A percentile compares a stretch with the other conserved stretches of the same genome.
Evolutionary conservation across 2,113 vertebrate species (phyloP).

Genomic region (Myrmophylax atrothorax): DNA sequence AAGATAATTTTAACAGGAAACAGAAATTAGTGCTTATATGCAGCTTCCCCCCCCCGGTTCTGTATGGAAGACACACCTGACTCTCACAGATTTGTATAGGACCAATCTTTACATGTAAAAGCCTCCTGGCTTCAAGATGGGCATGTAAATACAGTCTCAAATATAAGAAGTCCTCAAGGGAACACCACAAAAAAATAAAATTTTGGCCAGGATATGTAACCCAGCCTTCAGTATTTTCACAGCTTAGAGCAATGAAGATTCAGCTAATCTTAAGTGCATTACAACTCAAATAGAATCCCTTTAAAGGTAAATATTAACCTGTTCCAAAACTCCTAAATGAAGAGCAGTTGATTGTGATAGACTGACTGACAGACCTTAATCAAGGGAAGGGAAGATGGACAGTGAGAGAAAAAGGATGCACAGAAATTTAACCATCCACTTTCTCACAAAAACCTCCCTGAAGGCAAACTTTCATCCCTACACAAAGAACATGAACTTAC

Average conservation of each 20-base stretch:
- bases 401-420: not conserved
- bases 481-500: accelerated
- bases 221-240: not conserved
- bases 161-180: not conserved
- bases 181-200: not conserved
- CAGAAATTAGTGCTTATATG: not conserved
- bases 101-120: not conserved
- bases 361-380: not conserved
- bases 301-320: not conserved
- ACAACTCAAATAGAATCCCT: not conserved
- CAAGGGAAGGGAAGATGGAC: accelerated
- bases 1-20: not conserved
- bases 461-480: not conserved
- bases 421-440: not conserved
- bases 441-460: not conserved
- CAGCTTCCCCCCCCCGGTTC: not conserved
- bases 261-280: not conserved
- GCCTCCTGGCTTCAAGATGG: not conserved
- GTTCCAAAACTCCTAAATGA: not conserved
- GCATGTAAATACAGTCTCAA: not conserved
- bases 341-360: not conserved
- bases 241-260: not conserved
- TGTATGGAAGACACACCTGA: not conserved
- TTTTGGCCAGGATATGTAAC: not conserved
- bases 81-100: not conserved